Evolutionary conservation across 1,140 invertebrate genomes (phyloP).

Genomic region (Drosophila sturtevanti): DNA sequence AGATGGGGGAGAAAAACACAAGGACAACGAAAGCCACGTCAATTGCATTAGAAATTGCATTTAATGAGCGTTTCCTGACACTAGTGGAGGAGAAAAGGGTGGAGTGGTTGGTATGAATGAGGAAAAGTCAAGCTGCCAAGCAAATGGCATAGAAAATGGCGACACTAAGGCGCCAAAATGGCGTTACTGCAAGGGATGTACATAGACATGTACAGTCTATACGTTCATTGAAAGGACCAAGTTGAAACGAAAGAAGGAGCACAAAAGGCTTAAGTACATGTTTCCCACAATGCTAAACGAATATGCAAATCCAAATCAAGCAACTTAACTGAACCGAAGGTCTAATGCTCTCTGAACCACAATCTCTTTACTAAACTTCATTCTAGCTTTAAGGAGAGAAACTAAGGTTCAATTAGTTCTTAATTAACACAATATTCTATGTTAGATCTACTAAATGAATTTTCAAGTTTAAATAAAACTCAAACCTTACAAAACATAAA

Average conservation of each 20-base stretch:
- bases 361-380: too few species aligned
- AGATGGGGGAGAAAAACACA: conserved; percentile 19
- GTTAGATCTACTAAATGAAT: too few species aligned
- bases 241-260: background rate
- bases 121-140: conserved; percentile 22
- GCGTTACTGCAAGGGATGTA: conserved; percentile 11
- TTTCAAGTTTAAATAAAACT: too few species aligned
- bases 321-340: background rate
- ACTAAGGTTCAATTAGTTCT: too few species aligned
- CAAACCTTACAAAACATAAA: too few species aligned
- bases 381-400: too few species aligned
- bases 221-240: too few species aligned
- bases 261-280: conserved; percentile 7
- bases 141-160: conserved; percentile 72
- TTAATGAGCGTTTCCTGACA: conserved; percentile 52
- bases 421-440: too few species aligned
- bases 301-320: background rate
- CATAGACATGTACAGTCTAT: background rate
- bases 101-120: background rate
- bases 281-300: background rate
- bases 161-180: conserved; percentile 57
- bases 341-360: background rate
- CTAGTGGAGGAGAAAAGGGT: background rate
- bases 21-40: conserved; percentile 54
- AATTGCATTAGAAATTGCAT: conserved; percentile 75